Evolutionary conservation across 2,888 invertebrate genomes (phyloP).

Genomic region (Tinea semifulvella): DNA sequence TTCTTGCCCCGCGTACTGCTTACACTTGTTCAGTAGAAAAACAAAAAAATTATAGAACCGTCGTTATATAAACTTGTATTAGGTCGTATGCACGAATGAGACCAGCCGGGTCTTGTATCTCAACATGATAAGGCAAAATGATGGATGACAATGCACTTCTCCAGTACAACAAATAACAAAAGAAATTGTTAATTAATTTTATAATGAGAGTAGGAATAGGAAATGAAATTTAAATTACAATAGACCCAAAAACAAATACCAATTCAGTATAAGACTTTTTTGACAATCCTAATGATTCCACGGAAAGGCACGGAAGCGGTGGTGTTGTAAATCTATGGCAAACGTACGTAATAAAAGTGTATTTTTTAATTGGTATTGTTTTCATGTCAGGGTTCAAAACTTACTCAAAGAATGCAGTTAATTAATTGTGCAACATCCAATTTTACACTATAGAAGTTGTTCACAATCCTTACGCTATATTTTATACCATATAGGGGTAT

Average conservation of each 20-base stretch:
- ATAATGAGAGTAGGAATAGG: conserved; percentile 35
- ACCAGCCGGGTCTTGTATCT: conserved; percentile 11
- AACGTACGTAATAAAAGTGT: no score
- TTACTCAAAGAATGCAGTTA: no score
- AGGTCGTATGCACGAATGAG: conserved; percentile 4
- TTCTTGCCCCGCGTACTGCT: no score
- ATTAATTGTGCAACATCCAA: no score
- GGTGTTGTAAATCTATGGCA: no score
- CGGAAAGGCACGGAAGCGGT: no score
- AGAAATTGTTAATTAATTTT: conserved; percentile 57
- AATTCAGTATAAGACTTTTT: no score
- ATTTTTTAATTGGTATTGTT: no score
- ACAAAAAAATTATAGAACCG: conserved; percentile 17
- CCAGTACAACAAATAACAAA: conserved; percentile 40
- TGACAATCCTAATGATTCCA: not conserved
- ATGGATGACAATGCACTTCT: conserved; percentile 50
- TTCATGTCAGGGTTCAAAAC: no score
- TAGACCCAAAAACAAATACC: no score
- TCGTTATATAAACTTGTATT: not conserved
- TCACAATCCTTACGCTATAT: not conserved
- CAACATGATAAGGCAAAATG: conserved; percentile 53
- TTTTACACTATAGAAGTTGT: not conserved
- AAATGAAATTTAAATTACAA: conserved; percentile 7
- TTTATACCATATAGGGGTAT: conserved; percentile 9
- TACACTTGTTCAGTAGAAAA: no score